Evolutionary conservation across 2,797 vertebrate genomes (phyloP).

Genomic region (Heteromormyrus szaboi): DNA sequence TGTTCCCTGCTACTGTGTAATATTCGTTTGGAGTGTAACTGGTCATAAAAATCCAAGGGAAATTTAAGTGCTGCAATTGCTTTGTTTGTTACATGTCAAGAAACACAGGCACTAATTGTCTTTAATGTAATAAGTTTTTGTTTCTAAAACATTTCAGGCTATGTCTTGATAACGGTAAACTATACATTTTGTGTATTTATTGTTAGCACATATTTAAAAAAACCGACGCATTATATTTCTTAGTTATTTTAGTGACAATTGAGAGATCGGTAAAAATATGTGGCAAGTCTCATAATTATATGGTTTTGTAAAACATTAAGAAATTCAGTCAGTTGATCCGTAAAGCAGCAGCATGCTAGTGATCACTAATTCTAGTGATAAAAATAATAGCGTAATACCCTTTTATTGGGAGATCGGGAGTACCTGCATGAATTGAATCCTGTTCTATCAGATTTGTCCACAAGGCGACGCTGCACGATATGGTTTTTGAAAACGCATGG

Average conservation of each 20-base stretch:
- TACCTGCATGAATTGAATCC: neutral
- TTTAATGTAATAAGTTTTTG: neutral
- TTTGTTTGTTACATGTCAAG: neutral
- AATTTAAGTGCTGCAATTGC: neutral
- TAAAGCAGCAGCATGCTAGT: neutral
- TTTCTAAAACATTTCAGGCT: neutral
- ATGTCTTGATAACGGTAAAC: neutral
- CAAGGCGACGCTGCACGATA: neutral
- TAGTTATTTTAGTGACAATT: neutral
- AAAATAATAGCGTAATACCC: neutral
- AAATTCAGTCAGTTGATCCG: neutral
- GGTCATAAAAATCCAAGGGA: neutral
- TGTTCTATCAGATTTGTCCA: neutral
- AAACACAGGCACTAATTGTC: neutral
- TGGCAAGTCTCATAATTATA: neutral
- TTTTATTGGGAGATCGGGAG: neutral
- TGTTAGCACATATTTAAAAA: neutral
- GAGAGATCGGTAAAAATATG: neutral
- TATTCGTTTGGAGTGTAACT: neutral
- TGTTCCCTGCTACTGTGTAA: neutral
- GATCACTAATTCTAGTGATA: neutral
- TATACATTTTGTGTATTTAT: neutral
- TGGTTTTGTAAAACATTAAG: neutral
- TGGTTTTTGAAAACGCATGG: neutral
- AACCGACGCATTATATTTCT: neutral